A percentile compares a stretch with the other conserved stretches of the same genome.
Evolutionary conservation across 2,888 invertebrate species (phyloP).

Genomic region (Drosophila pseudotakahashii): DNA sequence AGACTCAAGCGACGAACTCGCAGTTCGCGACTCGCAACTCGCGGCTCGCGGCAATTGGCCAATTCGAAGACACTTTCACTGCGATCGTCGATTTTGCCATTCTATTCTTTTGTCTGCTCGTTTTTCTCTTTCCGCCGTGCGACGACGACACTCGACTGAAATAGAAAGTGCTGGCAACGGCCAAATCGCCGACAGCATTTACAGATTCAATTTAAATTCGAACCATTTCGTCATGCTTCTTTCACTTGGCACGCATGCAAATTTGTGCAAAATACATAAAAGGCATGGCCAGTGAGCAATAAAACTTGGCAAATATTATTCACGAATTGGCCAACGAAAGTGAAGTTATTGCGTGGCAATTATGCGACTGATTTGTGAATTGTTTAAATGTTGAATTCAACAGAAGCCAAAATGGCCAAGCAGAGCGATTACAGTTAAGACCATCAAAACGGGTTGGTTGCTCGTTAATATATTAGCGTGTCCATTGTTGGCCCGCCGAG

Average conservation of each 20-base stretch:
- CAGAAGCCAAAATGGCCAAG: slow-evolving; percentile 20
- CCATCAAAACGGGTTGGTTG: slow-evolving; percentile 39
- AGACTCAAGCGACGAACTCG: slow-evolving; percentile 64
- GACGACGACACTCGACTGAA: slow-evolving; percentile 40
- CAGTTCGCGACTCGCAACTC: neutral
- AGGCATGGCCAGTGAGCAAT: slow-evolving; percentile 3
- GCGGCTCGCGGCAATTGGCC: slow-evolving; percentile 20
- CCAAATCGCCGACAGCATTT: slow-evolving; percentile 10
- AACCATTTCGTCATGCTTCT: slow-evolving; percentile 44
- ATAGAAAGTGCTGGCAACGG: slow-evolving; percentile 61
- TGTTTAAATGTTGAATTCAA: slow-evolving; percentile 28
- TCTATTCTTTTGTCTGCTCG: slow-evolving; percentile 67
- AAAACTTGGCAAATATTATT: slow-evolving; percentile 41
- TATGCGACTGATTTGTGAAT: slow-evolving; percentile 42
- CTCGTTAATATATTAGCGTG: slow-evolving; percentile 57
- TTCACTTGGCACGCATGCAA: slow-evolving; percentile 59
- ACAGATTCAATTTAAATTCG: slow-evolving; percentile 46
- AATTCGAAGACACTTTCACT: slow-evolving; percentile 62
- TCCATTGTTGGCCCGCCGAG: slow-evolving; percentile 53
- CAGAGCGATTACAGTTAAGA: slow-evolving; percentile 47
- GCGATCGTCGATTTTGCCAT: slow-evolving; percentile 48
- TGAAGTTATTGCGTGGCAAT: slow-evolving; percentile 54
- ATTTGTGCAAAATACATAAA: slow-evolving; percentile 31
- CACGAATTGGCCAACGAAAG: slow-evolving; percentile 37
- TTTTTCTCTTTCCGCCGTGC: slow-evolving; percentile 49